Evolutionary conservation across 92 coral and sea anemone genomes (phyloP), one percentile per base, ranked within the genome.

Genomic region (Porites lobata): DNA sequence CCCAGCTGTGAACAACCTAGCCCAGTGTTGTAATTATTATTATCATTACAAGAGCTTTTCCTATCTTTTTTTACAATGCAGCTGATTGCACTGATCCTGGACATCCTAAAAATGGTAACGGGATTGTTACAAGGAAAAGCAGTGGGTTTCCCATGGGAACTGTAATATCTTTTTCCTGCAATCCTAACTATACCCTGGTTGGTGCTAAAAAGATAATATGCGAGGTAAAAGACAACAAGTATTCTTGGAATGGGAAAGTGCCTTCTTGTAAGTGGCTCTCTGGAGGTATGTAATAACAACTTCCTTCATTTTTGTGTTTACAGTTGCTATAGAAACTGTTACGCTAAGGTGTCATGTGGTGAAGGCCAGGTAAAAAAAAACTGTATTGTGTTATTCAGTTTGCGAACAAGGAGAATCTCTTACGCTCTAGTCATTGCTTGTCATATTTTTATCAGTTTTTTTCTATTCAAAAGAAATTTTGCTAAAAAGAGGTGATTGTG

Each of bases 131-230:
- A 19, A 38, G 29, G 18, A 8, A 6, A 18, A 8, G 10, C 29
- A 61, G 14, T 8, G 13, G 85, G 58, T 79, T 67, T 72, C 11
- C 79, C 29, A 50, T 15, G 11, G 86, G 90, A 52, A 71, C 90
- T 20, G 51, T 71, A 1, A 29, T 87, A n/a, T 54, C 20, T 5
- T 87, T 78, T 58, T 38, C 15, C 18, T 87, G 90, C 51, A 50
- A 72, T 77, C 50, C 38, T 4, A 62, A 83, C 57, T 94, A 89
- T 72, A 63, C 47, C 58, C 87, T 92, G 57, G 53, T 50, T 75
- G 98, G 98, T 50, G 78, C 87, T 22, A 82, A 84, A 47, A 94
- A 92, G 82, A 90, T 94, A 14, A 19, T 29, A 29, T 94, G 98
- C 26, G 58, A 9, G 1, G 67, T 26, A 50, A 84, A 87, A 8